Percentiles rank a stretch among this genome's conserved stretches.
phyloP scores from a whole-genome alignment of 2,797 vertebrate genomes.

The Adrianichthys oophorus region DNA sequence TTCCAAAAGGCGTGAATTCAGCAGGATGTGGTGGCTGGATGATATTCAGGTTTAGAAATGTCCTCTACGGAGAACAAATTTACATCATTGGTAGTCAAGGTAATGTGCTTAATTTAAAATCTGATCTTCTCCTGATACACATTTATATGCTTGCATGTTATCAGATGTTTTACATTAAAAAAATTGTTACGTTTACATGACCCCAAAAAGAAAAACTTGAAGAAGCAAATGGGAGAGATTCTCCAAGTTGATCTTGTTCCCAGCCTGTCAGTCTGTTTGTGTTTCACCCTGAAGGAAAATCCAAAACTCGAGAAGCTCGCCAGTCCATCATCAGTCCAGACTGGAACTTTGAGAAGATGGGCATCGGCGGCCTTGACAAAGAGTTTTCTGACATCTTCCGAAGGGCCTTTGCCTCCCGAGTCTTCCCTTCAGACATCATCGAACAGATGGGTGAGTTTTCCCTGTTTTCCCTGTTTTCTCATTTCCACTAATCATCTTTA shows the following conservation, averaged over 20 bases:
- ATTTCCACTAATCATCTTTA: constrained; percentile 20
- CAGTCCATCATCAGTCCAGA: constrained; percentile 98
- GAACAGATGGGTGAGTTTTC: constrained; percentile 93
- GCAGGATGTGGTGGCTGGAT: too few relatives aligned
- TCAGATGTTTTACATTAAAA: too few relatives aligned
- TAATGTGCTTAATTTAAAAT: too few relatives aligned
- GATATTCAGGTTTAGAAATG: too few relatives aligned
- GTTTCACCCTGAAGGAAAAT: constrained; percentile 79
- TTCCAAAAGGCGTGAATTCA: too few relatives aligned
- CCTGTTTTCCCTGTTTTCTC: constrained; percentile 38
- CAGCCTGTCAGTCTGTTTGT: constrained; percentile 5
- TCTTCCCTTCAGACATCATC: constrained; percentile 96
- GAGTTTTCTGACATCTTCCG: constrained; percentile 97
- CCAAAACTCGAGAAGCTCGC: constrained; percentile 89
- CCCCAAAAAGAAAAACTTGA: background rate
- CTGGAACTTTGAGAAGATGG: constrained; percentile 99
- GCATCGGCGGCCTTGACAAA: constrained; percentile 94
- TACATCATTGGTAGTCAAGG: too few relatives aligned
- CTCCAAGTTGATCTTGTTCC: constrained; percentile 5
- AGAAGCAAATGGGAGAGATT: background rate
- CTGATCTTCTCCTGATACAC: too few relatives aligned
- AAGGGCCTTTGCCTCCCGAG: constrained; percentile 92
- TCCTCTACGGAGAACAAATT: too few relatives aligned
- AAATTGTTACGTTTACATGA: background rate
- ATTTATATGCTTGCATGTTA: too few relatives aligned